These are phyloP conservation scores for Rafetus swinhoei DNA, from an alignment of 2,113 vertebrate species.

Conservation along the genomic window DNA sequence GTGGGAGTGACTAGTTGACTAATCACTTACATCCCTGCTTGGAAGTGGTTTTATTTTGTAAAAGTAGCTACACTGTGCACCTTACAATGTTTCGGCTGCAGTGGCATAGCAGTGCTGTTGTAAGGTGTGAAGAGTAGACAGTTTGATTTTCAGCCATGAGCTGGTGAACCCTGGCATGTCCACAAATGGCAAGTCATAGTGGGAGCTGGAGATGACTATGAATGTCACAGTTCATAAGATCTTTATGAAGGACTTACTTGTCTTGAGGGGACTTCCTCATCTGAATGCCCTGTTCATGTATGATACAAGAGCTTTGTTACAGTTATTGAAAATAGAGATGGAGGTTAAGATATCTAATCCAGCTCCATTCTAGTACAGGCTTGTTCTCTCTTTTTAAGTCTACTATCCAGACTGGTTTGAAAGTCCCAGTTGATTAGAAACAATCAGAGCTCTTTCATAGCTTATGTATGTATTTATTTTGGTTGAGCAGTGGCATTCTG, in stretches of 20 bases:
- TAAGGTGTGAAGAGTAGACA: background rate
- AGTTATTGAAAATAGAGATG: background rate
- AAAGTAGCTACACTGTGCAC: too few species aligned
- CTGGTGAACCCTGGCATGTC: background rate
- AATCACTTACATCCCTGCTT: too few species aligned
- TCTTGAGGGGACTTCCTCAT: accelerated
- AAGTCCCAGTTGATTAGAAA: background rate
- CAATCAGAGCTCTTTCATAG: background rate
- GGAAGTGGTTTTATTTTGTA: too few species aligned
- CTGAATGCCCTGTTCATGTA: accelerated
- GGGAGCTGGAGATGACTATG: background rate
- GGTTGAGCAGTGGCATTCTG: background rate
- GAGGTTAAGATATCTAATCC: background rate
- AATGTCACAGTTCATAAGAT: background rate
- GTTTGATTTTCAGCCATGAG: accelerated
- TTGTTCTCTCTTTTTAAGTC: background rate
- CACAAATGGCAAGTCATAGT: accelerated
- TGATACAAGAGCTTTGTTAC: too few species aligned
- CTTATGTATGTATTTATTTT: too few species aligned
- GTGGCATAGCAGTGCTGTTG: background rate
- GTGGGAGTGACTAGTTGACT: too few species aligned
- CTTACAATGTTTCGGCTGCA: too few species aligned
- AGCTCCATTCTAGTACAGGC: background rate
- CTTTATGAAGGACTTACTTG: accelerated
- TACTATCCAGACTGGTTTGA: background rate